phyloP scores from a whole-genome alignment of 2,888 invertebrate genomes.

The Xestia sexstrigata region DNA sequence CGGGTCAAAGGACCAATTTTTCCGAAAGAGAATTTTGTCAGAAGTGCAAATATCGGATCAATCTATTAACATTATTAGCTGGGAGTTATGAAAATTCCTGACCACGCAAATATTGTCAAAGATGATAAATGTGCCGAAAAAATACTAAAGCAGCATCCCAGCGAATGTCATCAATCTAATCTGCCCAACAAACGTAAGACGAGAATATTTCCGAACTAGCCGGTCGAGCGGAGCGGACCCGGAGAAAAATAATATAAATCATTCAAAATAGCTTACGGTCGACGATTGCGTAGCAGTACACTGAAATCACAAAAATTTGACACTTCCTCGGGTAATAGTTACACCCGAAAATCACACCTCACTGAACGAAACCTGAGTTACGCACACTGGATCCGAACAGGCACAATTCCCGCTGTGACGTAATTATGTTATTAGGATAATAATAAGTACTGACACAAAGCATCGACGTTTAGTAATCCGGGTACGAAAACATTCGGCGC shows the following conservation, averaged over 20 bases:
- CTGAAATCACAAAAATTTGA: conserved; percentile 68
- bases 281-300: conserved; percentile 64
- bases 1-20: conserved; percentile 13
- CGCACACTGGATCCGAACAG: conserved; percentile 59
- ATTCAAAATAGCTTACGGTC: conserved; percentile 73
- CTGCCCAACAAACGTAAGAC: conserved; percentile 60
- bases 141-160: conserved; percentile 58
- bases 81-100: conserved; percentile 11
- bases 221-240: conserved; percentile 59
- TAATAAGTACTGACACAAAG: conserved; percentile 66
- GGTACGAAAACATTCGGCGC: conserved; percentile 69
- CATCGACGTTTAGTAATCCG: conserved; percentile 65
- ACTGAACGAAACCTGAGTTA: conserved; percentile 63
- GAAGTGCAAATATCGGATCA: not conserved
- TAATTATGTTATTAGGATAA: conserved; percentile 50
- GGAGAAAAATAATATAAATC: conserved; percentile 68
- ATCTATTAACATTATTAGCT: conserved; percentile 10
- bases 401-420: conserved; percentile 64
- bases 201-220: conserved; percentile 61
- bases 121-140: conserved; percentile 64
- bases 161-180: conserved; percentile 65
- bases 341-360: conserved; percentile 68
- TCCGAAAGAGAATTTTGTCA: not conserved
- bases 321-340: conserved; percentile 68
- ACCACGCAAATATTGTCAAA: conserved; percentile 37